Evolutionary conservation across 2,888 invertebrate genomes (phyloP), one percentile per base, ranked within the genome.

Genomic region (Melipona bicolor): DNA sequence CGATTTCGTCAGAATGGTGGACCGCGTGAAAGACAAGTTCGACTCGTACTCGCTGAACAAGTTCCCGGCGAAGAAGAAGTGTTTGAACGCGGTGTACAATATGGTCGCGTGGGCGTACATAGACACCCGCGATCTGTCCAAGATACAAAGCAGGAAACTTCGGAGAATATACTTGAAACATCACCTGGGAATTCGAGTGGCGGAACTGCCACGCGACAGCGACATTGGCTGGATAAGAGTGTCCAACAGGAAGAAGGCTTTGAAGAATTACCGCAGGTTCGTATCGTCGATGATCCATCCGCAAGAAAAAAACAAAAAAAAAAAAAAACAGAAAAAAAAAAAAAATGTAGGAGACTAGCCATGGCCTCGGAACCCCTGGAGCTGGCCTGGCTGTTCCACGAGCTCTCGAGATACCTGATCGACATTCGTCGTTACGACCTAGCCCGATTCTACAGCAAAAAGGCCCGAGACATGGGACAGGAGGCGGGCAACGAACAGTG

Each of bases 321-420:
- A 11, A 13, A 1, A 50, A 50, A n/a, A n/a, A n/a, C n/a, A 15
- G 1, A 11, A 3, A 17, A 17, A 50, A 17, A 50, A 50, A 50
- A 11, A 50, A 50, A 17, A 50, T 43, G 0, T 9, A 89, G 88
- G 71, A 86, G 93, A 65, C 77, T 94, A 21, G 92, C 92, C 0
- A 84, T 93, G 61, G 92, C 93, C 3, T 91, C 87, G 0, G 83
- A 91, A n/a, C 90, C 94, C 0, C 90, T 95, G n/a, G 95, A 95
- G 90, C 90, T 95, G 5, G 92, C 95, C 21, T 95, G 95, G 95
- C 83, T 95, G 49, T 95, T 94, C 84, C 95, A 95, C 85, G 95
- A 95, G 86, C 90, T 95, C 19, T 92, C 94, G 13, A 93, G 95
- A 80, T 94, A 94, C 79, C 91, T 94, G 78, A 90, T 94, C 9